These are phyloP conservation scores for Pipistrellus nathusii DNA, from an alignment of 2,797 vertebrate species.

Conservation along the genomic window DNA sequence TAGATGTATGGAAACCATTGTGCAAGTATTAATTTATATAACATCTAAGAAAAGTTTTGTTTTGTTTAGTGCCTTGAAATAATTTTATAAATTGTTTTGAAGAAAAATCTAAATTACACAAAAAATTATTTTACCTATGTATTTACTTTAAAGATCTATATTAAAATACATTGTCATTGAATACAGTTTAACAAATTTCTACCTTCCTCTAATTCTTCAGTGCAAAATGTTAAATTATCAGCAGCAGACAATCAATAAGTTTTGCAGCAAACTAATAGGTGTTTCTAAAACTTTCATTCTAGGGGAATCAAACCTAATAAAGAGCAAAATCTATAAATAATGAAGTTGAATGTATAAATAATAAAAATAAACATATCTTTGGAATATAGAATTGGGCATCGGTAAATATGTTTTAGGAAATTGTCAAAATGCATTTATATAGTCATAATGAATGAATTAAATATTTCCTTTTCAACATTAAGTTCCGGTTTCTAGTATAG, in stretches of 20 bases:
- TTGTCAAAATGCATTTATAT: background rate
- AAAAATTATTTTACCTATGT: constrained; percentile 78
- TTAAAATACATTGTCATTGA: constrained; percentile 1
- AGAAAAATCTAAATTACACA: constrained; percentile 61
- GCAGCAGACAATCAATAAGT: background rate
- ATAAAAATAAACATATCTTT: background rate
- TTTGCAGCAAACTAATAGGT: background rate
- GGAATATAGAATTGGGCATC: background rate
- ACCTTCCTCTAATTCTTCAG: background rate
- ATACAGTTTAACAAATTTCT: background rate
- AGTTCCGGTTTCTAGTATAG: background rate
- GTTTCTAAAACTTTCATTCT: constrained; percentile 17
- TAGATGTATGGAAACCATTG: constrained; percentile 79
- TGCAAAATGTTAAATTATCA: constrained; percentile 26
- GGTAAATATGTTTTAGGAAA: constrained; percentile 23
- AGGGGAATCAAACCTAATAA: background rate
- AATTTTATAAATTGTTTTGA: constrained; percentile 79
- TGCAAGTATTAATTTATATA: constrained; percentile 82
- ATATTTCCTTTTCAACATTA: constrained; percentile 31
- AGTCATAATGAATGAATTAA: constrained; percentile 27
- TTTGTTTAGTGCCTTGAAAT: constrained; percentile 79
- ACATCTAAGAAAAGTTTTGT: constrained; percentile 79
- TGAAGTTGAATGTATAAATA: constrained; percentile 6
- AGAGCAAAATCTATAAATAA: background rate
- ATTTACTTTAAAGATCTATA: constrained; percentile 65